These are phyloP conservation scores for Redunca redunca DNA, from an alignment of 2,113 vertebrate species.

Conservation along the genomic window DNA sequence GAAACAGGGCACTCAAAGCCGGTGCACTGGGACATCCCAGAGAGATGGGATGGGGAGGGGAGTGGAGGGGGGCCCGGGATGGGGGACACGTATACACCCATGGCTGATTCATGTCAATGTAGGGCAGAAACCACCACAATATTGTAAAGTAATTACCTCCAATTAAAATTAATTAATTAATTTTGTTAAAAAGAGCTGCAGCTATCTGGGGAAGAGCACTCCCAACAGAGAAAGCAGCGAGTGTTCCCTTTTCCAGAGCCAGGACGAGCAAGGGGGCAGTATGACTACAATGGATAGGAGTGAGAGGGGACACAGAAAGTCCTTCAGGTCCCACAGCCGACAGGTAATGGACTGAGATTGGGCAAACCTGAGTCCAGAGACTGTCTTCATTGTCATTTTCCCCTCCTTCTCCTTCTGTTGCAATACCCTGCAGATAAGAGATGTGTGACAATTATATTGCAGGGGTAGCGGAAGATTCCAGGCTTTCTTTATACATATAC, in stretches of 20 bases:
- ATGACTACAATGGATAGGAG: not conserved
- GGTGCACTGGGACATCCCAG: not conserved
- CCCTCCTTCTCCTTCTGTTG: not conserved
- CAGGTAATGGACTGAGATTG: not conserved
- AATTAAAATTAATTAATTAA: not conserved
- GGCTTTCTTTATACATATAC: not conserved
- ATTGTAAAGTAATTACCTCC: not conserved
- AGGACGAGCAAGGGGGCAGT: not conserved
- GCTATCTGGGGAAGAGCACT: not conserved
- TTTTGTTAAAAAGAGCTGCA: not conserved
- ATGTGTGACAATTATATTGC: not conserved
- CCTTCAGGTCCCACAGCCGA: not conserved
- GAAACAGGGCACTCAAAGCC: not conserved
- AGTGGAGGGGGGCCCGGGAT: accelerated
- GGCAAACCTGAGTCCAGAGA: not conserved
- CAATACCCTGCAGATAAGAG: not conserved
- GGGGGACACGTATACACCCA: not conserved
- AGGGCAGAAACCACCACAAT: not conserved
- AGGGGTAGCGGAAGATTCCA: not conserved
- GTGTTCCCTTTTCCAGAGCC: not conserved
- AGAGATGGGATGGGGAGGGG: not conserved
- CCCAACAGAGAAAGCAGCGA: not conserved
- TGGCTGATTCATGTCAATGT: not conserved
- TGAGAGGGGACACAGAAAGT: not conserved
- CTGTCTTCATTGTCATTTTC: not conserved